Evolutionary conservation across 1,140 invertebrate species (phyloP).

Genomic region (Drosophila bifasciata): DNA sequence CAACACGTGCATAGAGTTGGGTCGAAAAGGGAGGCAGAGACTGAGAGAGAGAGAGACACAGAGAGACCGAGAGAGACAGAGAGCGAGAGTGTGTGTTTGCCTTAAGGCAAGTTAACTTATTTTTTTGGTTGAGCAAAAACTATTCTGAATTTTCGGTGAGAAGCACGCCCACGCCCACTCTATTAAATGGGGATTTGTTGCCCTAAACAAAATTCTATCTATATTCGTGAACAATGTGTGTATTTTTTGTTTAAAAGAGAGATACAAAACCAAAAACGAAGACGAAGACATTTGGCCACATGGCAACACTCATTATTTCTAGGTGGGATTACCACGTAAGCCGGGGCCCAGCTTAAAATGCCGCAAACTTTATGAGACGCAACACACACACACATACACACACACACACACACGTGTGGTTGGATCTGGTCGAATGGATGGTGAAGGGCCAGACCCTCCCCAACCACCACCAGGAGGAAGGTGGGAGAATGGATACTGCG

Average conservation of each 20-base stretch:
- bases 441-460: background rate
- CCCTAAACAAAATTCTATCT: conserved; percentile 32
- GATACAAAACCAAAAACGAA: conserved; percentile 13
- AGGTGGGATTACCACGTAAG: conserved; percentile 75
- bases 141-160: conserved; percentile 63
- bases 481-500: no score
- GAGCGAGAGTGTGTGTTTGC: conserved; percentile 12
- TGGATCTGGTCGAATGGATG: background rate
- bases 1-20: conserved; percentile 57
- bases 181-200: conserved; percentile 77
- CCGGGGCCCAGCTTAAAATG: conserved; percentile 73
- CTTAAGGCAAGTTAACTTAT: conserved; percentile 67
- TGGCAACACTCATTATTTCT: conserved; percentile 77
- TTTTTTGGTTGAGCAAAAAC: conserved; percentile 47
- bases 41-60: background rate
- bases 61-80: no score
- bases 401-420: conserved; percentile 76
- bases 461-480: no score
- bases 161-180: conserved; percentile 53
- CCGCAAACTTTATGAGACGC: conserved; percentile 79
- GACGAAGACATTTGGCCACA: conserved; percentile 50
- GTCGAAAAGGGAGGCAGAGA: background rate
- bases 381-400: conserved; percentile 80
- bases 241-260: conserved; percentile 57
- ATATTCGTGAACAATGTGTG: conserved; percentile 32